Base-by-base conservation (phyloP, 2,888 invertebrate species). In the Rotaria magnacalcarata region DNA sequence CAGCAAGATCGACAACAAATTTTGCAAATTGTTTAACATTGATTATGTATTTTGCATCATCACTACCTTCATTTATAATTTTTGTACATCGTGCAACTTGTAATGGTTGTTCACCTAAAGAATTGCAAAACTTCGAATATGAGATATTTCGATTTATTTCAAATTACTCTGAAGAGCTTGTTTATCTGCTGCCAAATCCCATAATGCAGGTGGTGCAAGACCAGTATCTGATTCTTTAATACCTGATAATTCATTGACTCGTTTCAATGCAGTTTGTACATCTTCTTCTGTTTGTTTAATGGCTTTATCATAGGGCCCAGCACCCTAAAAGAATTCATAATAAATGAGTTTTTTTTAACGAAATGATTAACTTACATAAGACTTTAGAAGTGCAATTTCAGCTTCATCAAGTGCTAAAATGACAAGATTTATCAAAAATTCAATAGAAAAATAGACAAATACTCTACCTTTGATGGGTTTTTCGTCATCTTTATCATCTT, bases 11-110 rank as follows among this genome's bases (percentile, higher is more conserved):
- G 19, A 99, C 99, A 6, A 99, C 99, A 93, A 99, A 99, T 91
- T 99, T 99, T 11, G 99, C 99, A 92, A 99, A 99, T 91, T 99
- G 99, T 91, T 99, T 99, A 0, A 99, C 99, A 92, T 99, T 99
- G 89, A 99, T 99, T 87, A 99, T 98, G 91, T 99, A 99, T 91
- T 99, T 97, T 0, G 97, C 96, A 91, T 99, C 97, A 90, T 97
- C 97, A 0, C 96, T 95, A 90, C 96, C 97, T 5, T 90, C 90
- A 88, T 91, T 91, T 89, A 99, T 99, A 89, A 99, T 99, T 92
- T 99, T 99, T 47, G 99, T 99, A 91, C 99, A 99, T 89, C 99
- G 94, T 6, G 99, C 99, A 58, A 97, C 97, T 93, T 94, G 90
- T 74, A 91, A 88, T 54, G 91, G 91, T 88, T 91, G 91, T 88